Percentiles rank a stretch among this genome's conserved stretches.
phyloP scores from a whole-genome alignment of 2,888 invertebrate species.

The Drosophila limbata region DNA sequence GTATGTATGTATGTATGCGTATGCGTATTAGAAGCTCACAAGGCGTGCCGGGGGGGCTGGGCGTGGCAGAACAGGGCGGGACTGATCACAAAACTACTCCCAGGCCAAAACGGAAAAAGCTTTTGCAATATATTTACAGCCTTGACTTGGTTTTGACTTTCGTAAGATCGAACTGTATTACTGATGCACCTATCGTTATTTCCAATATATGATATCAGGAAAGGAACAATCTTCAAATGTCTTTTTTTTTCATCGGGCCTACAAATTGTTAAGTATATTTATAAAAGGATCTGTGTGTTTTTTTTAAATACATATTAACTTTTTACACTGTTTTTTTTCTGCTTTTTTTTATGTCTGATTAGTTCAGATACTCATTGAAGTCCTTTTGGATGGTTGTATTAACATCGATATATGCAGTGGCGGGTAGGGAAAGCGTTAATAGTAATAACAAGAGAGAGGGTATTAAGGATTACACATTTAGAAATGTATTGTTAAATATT shows the following conservation, averaged over 20 bases:
- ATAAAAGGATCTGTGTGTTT: conserved; percentile 13
- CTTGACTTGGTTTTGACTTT: conserved; percentile 17
- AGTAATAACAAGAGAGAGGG: conserved; percentile 77
- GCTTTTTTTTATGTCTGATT: conserved; percentile 43
- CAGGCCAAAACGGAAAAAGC: conserved; percentile 37
- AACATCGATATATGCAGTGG: conserved; percentile 81
- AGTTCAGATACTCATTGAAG: conserved; percentile 86
- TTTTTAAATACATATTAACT: conserved; percentile 19
- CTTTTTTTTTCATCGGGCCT: conserved; percentile 8
- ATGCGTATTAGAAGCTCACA: conserved; percentile 44
- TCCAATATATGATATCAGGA: conserved; percentile 3
- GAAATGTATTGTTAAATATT: conserved; percentile 53
- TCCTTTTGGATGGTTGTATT: conserved; percentile 82
- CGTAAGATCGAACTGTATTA: background rate
- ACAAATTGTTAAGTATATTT: conserved; percentile 7
- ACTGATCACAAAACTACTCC: conserved; percentile 50
- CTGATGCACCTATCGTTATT: conserved; percentile 5
- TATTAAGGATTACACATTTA: conserved; percentile 82
- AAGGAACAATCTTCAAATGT: background rate
- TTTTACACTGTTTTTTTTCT: conserved; percentile 33
- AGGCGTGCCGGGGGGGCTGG: conserved; percentile 29
- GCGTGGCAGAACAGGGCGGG: conserved; percentile 31
- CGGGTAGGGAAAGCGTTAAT: conserved; percentile 83
- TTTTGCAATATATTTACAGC: conserved; percentile 58
- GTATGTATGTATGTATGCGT: conserved; percentile 22